Conservation (phyloP, 1,140 invertebrate genomes). For the Drosophila sucinea region DNA sequence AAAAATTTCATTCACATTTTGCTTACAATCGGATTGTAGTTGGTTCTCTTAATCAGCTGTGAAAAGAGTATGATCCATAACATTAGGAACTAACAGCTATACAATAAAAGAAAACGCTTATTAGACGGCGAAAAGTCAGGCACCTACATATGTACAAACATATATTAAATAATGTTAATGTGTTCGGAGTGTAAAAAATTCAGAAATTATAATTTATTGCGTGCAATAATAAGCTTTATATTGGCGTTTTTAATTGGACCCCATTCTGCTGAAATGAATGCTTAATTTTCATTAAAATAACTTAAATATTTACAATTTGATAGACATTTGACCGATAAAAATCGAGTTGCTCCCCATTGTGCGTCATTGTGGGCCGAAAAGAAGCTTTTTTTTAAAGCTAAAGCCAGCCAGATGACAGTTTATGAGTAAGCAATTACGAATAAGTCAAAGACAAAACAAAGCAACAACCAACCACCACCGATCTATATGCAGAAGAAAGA, state of each 20-base stretch:
- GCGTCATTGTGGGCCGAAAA: background rate
- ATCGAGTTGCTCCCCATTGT: background rate
- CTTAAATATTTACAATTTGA: background rate
- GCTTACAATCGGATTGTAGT: background rate
- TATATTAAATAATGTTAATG: no score
- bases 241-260: no score
- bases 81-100: background rate
- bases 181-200: no score
- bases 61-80: background rate
- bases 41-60: background rate
- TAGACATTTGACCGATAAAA: background rate
- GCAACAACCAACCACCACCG: background rate
- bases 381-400: slow-evolving; percentile 6
- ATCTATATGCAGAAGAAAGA: background rate
- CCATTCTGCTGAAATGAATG: no score
- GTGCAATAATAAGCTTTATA: no score
- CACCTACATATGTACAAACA: no score
- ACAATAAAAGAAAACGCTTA: no score
- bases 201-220: no score
- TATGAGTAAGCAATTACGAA: slow-evolving; percentile 3
- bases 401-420: slow-evolving; percentile 2
- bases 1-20: slow-evolving; percentile 7
- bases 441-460: slow-evolving; percentile 13
- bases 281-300: no score
- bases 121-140: no score